Evolutionary conservation across 2,797 vertebrate species (phyloP), one percentile per base, ranked within the genome.

Genomic region (Galaxias olidus): DNA sequence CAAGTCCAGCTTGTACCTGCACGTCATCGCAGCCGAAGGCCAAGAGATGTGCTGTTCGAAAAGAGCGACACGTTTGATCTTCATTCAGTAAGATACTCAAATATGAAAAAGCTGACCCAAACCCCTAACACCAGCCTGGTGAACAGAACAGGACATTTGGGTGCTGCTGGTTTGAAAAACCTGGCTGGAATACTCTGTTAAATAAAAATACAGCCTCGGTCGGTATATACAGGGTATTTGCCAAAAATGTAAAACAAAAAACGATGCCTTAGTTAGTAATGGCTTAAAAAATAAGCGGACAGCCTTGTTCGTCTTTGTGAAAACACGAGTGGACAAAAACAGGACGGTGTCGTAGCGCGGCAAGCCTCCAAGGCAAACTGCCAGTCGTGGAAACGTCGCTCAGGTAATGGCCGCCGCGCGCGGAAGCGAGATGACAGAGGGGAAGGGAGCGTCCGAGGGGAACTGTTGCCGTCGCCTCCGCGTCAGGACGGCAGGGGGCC

Each of bases 281-380:
- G 62, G 69, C 15, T 68, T 20, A 43, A 72, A 59, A 10, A 72
- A 72, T 14, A 65, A 58, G 64, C 67, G 67, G n/a, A 72, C 71
- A 65, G 57, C 52, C 7, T 51, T 69, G 43, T 7, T 51, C 41
- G 46, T 69, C 48, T 69, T 76, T 57, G 15, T 3, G 17, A 3
- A 62, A 75, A 6, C 62, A 72, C 62, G 69, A 66, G 9, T 59
- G 42, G 20, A 52, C 54, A 69, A 49, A 72, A 45, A 58, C 66
- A 40, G 69, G 49, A 72, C 49, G 69, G 66, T 76, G 66, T 69
- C 55, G 59, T 66, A 12, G 47, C 69, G 59, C 69, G 54, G 49
- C 40, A 61, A 58, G 20, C 49, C 41, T 69, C 73, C 66, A 52
- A 76, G 63, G 63, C 63, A 60, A n/a, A 66, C 59, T 66, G 51